phyloP scores from a whole-genome alignment of 1,140 invertebrate species.

The Eupristina koningsbergeri region DNA sequence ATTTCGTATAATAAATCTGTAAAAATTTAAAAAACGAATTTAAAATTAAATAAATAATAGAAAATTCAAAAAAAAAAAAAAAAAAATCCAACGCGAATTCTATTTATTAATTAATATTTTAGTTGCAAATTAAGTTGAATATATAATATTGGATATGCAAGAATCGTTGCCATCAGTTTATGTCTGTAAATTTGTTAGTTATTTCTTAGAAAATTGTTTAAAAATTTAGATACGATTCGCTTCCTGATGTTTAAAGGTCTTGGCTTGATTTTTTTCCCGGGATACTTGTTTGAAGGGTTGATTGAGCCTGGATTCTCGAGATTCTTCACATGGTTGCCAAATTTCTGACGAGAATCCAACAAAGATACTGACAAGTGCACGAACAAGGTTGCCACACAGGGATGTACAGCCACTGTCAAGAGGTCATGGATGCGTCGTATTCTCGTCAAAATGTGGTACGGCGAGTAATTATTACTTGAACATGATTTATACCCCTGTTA shows the following conservation, averaged over 20 bases:
- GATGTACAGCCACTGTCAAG: background rate
- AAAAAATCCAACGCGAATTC: no score
- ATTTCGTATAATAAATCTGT: no score
- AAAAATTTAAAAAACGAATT: no score
- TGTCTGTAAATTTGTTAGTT: no score
- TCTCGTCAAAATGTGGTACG: background rate
- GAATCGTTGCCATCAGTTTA: no score
- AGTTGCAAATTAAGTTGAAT: no score
- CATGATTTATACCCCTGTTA: background rate
- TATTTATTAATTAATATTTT: no score
- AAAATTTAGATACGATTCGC: background rate
- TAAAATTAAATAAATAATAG: no score
- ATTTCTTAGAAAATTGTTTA: background rate
- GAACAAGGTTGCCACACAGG: slow-evolving; percentile 17
- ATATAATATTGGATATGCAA: no score
- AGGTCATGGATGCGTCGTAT: background rate
- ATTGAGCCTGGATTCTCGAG: slow-evolving; percentile 16
- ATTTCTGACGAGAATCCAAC: background rate
- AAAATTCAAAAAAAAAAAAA: no score
- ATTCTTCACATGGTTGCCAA: slow-evolving; percentile 28
- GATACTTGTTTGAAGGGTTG: slow-evolving; percentile 32
- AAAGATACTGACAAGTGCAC: background rate
- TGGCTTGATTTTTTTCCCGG: slow-evolving; percentile 4
- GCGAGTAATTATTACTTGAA: background rate
- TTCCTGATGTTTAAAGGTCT: background rate